phyloP scores from a whole-genome alignment of 2,888 invertebrate genomes.

The Hipparchia semele region DNA sequence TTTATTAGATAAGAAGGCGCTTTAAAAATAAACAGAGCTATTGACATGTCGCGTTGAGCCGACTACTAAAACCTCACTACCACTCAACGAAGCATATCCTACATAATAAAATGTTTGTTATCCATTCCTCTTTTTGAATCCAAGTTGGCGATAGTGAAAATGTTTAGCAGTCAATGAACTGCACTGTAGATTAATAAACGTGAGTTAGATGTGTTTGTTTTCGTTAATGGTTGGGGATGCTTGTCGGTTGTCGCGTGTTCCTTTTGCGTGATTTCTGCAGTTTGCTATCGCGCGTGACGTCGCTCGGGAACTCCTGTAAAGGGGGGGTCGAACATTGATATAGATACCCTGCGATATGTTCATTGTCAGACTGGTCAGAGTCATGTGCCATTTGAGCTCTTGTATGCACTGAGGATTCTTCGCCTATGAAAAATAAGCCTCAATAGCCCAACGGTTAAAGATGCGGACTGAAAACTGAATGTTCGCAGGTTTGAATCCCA shows the following conservation, averaged over 20 bases:
- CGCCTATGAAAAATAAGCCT: too few species aligned
- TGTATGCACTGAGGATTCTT: too few species aligned
- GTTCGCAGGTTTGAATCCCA: too few species aligned
- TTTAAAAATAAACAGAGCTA: slow-evolving; percentile 74
- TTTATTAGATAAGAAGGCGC: slow-evolving; percentile 69
- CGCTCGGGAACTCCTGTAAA: slow-evolving; percentile 63
- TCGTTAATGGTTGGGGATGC: slow-evolving; percentile 5
- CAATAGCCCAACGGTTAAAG: too few species aligned
- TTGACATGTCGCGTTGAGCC: slow-evolving; percentile 66
- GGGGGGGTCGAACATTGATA: slow-evolving; percentile 58
- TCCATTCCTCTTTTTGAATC: slow-evolving; percentile 22
- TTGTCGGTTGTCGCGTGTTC: slow-evolving; percentile 62
- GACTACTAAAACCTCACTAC: slow-evolving; percentile 13
- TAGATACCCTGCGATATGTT: neutral
- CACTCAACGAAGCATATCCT: neutral
- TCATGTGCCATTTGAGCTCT: too few species aligned
- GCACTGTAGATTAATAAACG: neutral
- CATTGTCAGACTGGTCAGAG: neutral
- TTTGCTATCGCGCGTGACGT: slow-evolving; percentile 76
- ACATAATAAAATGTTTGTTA: neutral
- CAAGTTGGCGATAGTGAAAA: neutral
- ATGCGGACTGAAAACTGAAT: too few species aligned
- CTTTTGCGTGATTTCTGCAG: slow-evolving; percentile 77
- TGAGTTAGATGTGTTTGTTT: slow-evolving; percentile 2
- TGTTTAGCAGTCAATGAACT: neutral